phyloP scores from a whole-genome alignment of 2,888 invertebrate genomes.

The Drosophila stalkeri region DNA sequence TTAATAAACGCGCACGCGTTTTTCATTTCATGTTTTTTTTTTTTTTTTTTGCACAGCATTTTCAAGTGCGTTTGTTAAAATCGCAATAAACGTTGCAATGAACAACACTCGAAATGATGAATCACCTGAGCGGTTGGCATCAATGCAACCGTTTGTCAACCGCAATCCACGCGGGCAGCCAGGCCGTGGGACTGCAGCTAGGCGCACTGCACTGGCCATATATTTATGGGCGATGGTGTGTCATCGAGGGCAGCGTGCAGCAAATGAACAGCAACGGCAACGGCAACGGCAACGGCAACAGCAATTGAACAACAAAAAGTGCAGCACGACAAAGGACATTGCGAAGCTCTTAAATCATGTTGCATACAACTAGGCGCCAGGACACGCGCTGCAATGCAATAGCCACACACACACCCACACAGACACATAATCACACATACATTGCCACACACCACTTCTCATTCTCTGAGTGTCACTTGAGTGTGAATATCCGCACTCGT shows the following conservation, averaged over 20 bases:
- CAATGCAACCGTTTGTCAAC: conserved; percentile 76
- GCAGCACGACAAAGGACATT: conserved; percentile 57
- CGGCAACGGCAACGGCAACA: conserved; percentile 1
- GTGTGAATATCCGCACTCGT: conserved; percentile 78
- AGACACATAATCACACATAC: conserved; percentile 2
- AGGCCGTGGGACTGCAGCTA: conserved; percentile 25
- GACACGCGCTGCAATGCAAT: conserved; percentile 59
- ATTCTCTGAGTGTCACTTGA: conserved; percentile 63
- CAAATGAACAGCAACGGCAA: conserved; percentile 56
- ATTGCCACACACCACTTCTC: conserved; percentile 3
- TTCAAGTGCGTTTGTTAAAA: conserved; percentile 83
- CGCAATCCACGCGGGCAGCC: conserved; percentile 64
- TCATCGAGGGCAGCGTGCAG: conserved; percentile 42
- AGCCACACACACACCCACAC: conserved; percentile 25
- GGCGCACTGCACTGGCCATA: conserved; percentile 42
- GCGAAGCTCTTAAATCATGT: conserved; percentile 72
- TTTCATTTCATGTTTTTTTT: background rate
- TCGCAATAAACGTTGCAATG: conserved; percentile 84
- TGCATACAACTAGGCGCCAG: conserved; percentile 76
- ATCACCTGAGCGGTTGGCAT: conserved; percentile 78
- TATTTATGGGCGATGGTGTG: conserved; percentile 53
- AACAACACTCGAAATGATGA: conserved; percentile 84
- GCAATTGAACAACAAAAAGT: conserved; percentile 67
- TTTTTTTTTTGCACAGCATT: conserved; percentile 3
- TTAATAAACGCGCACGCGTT: conserved; percentile 29